Conservation (phyloP, 2,888 invertebrate genomes). For the Plusia festucae region DNA sequence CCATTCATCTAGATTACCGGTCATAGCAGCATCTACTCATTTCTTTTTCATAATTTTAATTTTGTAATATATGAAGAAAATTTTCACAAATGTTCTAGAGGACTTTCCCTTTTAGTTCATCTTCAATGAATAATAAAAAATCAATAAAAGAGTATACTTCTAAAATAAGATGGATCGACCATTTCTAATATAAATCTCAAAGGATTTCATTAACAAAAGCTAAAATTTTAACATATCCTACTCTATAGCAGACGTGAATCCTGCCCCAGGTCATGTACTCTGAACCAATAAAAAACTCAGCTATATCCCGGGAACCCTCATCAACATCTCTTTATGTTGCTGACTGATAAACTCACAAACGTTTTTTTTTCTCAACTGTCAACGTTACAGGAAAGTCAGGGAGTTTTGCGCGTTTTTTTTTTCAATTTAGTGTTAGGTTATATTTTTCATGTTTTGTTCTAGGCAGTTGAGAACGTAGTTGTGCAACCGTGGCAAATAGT, state of each 20-base stretch:
- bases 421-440: constrained; percentile 45
- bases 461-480: constrained; percentile 24
- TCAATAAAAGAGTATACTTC: background rate
- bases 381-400: constrained; percentile 39
- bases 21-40: no score
- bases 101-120: no score
- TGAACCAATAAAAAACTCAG: constrained; percentile 40
- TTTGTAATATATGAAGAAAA: no score
- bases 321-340: constrained; percentile 56
- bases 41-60: no score
- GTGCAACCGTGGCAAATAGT: constrained; percentile 21
- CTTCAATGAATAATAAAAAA: background rate
- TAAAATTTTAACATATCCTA: background rate
- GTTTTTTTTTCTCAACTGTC: constrained; percentile 45
- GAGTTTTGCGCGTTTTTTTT: constrained; percentile 39
- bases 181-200: background rate
- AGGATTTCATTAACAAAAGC: background rate
- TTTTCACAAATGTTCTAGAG: no score
- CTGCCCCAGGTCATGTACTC: background rate
- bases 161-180: background rate
- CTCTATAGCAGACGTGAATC: background rate
- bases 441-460: constrained; percentile 33
- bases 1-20: no score
- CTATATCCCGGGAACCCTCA: constrained; percentile 47
- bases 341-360: constrained; percentile 59